A percentile compares a stretch with the other conserved stretches of the same genome.
phyloP scores from a whole-genome alignment of 1,140 invertebrate genomes.

The Cotesia typhae region DNA sequence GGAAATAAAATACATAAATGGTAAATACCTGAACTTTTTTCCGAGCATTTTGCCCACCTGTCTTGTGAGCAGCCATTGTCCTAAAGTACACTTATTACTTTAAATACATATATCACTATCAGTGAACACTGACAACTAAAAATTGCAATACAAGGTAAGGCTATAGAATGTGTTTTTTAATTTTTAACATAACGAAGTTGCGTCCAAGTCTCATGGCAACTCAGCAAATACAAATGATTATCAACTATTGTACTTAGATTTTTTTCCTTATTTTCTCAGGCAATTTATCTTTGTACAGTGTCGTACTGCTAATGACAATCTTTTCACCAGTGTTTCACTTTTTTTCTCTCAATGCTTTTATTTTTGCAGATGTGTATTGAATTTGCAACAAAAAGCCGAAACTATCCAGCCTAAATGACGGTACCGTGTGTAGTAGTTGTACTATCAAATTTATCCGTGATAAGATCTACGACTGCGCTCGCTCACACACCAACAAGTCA shows the following conservation, averaged over 20 bases:
- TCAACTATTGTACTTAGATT: no score
- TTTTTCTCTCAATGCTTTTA: background rate
- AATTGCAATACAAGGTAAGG: slow-evolving; percentile 15
- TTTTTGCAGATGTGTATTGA: slow-evolving; percentile 17
- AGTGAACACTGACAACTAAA: slow-evolving; percentile 6
- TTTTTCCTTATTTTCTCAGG: no score
- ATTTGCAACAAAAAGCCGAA: slow-evolving; percentile 2
- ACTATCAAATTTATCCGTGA: slow-evolving; percentile 3
- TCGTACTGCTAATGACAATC: background rate
- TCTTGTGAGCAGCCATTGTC: slow-evolving; percentile 64
- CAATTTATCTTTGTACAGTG: background rate
- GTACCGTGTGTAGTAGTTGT: slow-evolving; percentile 12
- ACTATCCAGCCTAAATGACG: slow-evolving; percentile 10
- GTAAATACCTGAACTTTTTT: slow-evolving; percentile 74
- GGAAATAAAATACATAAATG: slow-evolving; percentile 12
- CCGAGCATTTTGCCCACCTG: slow-evolving; percentile 68
- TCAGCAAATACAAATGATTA: background rate
- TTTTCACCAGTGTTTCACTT: background rate
- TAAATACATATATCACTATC: slow-evolving; percentile 18
- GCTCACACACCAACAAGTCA: slow-evolving; percentile 4
- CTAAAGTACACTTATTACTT: slow-evolving; percentile 17
- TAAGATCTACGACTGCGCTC: slow-evolving; percentile 17
- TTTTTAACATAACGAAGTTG: slow-evolving; percentile 4
- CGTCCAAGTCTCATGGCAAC: background rate
- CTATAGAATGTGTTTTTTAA: slow-evolving; percentile 14